Percentiles rank a stretch among this genome's conserved stretches.
These are phyloP conservation scores for Scomberomorus guttatus DNA, from an alignment of 2,797 vertebrate species.

Conservation along the genomic window DNA sequence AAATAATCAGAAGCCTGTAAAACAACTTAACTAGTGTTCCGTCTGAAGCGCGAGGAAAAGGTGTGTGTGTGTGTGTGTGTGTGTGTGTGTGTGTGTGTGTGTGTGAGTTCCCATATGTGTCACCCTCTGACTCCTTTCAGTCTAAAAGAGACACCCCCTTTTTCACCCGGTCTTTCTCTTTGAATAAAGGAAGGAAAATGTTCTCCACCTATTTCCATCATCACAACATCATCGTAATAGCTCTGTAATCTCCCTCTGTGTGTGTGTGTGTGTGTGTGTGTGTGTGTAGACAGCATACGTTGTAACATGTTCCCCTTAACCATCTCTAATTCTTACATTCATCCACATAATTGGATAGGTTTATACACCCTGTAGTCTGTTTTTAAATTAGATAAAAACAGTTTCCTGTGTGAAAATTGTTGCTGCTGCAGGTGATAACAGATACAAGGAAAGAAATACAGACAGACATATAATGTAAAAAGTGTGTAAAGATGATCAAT, in stretches of 20 bases:
- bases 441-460: not conserved
- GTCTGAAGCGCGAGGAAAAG: not conserved
- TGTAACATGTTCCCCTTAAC: not conserved
- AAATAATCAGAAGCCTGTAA: slow-evolving; percentile 74
- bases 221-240: not conserved
- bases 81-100: slow-evolving; percentile 1
- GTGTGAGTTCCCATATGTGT: not conserved
- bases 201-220: slow-evolving; percentile 1
- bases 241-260: not conserved
- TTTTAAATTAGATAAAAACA: not conserved
- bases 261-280: slow-evolving; percentile 4
- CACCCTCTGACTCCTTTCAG: not conserved
- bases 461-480: not conserved
- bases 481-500: not conserved
- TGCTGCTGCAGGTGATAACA: not conserved
- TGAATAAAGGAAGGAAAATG: not conserved
- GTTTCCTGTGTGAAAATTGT: not conserved
- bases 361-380: not conserved
- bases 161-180: not conserved
- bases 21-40: slow-evolving; percentile 49
- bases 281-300: not conserved
- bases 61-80: slow-evolving; percentile 28
- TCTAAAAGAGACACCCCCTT: too few relatives aligned
- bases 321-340: not conserved
- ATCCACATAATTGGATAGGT: not conserved